phyloP scores from a whole-genome alignment of 2,113 vertebrate genomes.

The Pseudopipra pipra region DNA sequence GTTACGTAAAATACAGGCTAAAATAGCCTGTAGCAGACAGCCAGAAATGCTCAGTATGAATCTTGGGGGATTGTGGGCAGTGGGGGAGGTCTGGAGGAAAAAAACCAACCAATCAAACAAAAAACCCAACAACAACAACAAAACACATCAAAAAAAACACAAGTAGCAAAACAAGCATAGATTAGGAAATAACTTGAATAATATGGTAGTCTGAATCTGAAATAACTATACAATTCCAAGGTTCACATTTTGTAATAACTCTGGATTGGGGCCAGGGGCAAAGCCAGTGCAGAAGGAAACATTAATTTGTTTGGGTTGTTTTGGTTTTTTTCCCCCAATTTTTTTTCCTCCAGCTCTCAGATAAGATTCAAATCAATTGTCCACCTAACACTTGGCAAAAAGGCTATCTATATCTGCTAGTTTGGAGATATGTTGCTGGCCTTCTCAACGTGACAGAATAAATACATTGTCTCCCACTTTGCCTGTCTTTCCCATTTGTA shows the following conservation, averaged over 20 bases:
- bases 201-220: neutral
- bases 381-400: neutral
- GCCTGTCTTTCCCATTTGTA: neutral
- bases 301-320: neutral
- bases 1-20: slow-evolving; percentile 51
- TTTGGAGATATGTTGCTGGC: neutral
- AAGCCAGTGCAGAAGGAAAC: neutral
- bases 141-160: neutral
- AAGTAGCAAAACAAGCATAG: neutral
- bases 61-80: neutral
- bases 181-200: neutral
- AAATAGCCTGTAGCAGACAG: slow-evolving; percentile 16
- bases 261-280: neutral
- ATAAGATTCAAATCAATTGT: neutral
- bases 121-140: neutral
- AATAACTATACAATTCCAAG: neutral
- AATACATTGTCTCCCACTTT: neutral
- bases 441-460: neutral
- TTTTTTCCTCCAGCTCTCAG: neutral
- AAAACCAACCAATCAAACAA: neutral
- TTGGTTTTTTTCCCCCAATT: fast-evolving
- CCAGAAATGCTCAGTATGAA: neutral
- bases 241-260: neutral
- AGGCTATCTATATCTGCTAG: neutral
- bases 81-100: neutral